phyloP scores from a whole-genome alignment of 2,888 invertebrate genomes.

The Drepanosiphum platanoidis region DNA sequence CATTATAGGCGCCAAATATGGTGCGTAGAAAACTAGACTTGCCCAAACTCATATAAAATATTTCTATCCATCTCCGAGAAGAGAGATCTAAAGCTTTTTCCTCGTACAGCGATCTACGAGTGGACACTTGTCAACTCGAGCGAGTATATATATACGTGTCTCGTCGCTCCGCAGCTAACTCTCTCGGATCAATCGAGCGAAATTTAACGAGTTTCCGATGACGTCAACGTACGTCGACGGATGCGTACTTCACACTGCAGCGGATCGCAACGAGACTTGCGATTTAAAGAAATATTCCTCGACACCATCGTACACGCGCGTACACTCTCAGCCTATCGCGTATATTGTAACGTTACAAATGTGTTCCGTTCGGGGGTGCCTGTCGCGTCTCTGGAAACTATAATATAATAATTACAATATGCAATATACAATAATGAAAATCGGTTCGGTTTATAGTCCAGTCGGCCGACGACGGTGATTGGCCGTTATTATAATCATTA shows the following conservation, averaged over 20 bases:
- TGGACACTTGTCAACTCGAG: background rate
- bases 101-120: background rate
- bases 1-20: conserved; percentile 28
- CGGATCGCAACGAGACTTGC: background rate
- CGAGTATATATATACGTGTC: background rate
- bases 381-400: background rate
- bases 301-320: background rate
- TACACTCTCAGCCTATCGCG: background rate
- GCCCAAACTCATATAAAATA: conserved; percentile 5
- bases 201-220: conserved; percentile 29
- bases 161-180: background rate
- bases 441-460: background rate
- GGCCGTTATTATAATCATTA: no score
- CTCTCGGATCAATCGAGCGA: conserved; percentile 17
- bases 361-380: background rate
- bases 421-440: background rate
- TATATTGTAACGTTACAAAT: no score
- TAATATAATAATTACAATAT: no score
- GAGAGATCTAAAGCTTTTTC: conserved; percentile 18
- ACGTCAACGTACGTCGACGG: background rate
- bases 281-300: background rate
- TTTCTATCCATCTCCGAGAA: conserved; percentile 10
- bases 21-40: conserved; percentile 31
- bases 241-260: background rate
- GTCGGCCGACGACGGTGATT: no score